Conservation (phyloP, 2,888 invertebrate species). For the Leistus spinibarbis region DNA sequence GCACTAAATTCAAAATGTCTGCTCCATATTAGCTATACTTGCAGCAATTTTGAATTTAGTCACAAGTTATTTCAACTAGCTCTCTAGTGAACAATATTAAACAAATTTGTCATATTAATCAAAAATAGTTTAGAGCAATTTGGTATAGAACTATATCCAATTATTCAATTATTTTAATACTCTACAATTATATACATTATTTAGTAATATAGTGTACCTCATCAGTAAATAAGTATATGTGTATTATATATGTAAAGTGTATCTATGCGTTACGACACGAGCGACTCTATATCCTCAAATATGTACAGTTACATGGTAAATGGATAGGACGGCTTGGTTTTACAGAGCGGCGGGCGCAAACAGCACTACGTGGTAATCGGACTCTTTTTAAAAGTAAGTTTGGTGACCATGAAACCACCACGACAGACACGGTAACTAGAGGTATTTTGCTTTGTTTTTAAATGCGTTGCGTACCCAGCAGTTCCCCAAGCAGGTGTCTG, state of each 20-base stretch:
- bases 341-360: conserved; percentile 17
- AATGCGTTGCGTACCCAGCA: conserved; percentile 50
- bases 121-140: no score
- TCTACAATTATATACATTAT: not conserved
- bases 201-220: not conserved
- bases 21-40: not conserved
- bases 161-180: not conserved
- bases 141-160: no score
- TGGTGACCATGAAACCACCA: not conserved
- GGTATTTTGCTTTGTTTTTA: not conserved
- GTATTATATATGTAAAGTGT: not conserved
- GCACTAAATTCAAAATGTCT: not conserved
- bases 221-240: not conserved
- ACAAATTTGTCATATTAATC: no score
- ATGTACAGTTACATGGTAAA: not conserved
- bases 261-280: not conserved
- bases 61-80: no score
- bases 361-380: conserved; percentile 26
- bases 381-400: not conserved
- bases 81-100: no score
- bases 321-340: not conserved
- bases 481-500: conserved; percentile 49
- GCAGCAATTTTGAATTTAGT: not conserved
- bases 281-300: not conserved
- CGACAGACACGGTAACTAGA: not conserved